A percentile compares a stretch with the other conserved stretches of the same genome.
Conservation (phyloP, 1,140 invertebrate species). For the Monochamus saltuarius region DNA sequence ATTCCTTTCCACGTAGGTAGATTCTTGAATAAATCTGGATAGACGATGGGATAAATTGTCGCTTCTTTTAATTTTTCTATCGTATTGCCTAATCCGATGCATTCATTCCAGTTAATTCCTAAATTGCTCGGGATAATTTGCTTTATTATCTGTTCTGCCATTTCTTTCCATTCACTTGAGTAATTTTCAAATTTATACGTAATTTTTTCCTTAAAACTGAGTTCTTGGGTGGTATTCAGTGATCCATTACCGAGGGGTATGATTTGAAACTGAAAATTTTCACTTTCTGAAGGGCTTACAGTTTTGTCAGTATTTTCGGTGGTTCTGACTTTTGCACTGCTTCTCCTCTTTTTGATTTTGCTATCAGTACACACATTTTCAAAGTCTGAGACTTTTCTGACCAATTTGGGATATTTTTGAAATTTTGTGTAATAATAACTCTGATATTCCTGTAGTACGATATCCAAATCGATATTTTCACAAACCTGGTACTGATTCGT, state of each 20-base stretch:
- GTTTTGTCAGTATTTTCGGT: constrained; percentile 2
- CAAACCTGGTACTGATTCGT: constrained; percentile 71
- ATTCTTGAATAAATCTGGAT: constrained; percentile 80
- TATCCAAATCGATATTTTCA: constrained; percentile 88
- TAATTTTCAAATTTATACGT: constrained; percentile 41
- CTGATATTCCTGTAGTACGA: constrained; percentile 85
- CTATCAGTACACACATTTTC: background rate
- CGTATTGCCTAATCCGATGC: constrained; percentile 76
- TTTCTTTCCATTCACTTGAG: constrained; percentile 54
- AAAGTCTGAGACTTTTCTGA: constrained; percentile 56
- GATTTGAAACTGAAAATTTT: constrained; percentile 39
- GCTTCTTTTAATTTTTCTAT: constrained; percentile 88
- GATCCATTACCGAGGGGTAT: constrained; percentile 14
- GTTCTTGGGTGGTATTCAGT: background rate
- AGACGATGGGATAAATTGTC: constrained; percentile 81
- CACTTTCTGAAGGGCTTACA: constrained; percentile 20
- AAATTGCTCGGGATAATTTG: constrained; percentile 63
- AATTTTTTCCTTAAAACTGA: background rate
- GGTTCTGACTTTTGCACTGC: background rate
- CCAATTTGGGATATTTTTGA: constrained; percentile 80
- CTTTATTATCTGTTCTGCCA: constrained; percentile 61
- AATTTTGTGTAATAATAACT: constrained; percentile 84
- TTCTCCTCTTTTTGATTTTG: background rate
- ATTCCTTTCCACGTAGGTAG: constrained; percentile 83
- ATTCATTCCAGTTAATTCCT: constrained; percentile 66